Evolutionary conservation across 2,797 vertebrate species (phyloP).

Genomic region (Macropus fuliginosus): DNA sequence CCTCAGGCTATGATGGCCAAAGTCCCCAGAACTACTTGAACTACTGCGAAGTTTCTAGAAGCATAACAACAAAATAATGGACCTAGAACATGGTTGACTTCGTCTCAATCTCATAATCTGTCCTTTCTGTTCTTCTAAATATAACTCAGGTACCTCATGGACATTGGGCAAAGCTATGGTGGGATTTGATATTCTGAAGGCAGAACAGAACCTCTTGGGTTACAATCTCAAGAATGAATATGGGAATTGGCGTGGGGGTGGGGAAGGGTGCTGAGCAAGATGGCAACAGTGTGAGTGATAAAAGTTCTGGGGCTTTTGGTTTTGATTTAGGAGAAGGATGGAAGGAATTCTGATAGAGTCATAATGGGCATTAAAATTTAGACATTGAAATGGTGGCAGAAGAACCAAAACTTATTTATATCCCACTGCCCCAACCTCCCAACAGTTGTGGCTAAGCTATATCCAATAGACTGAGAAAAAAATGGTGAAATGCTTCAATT

Average conservation of each 20-base stretch:
- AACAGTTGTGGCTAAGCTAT: background rate
- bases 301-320: background rate
- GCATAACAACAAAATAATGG: background rate
- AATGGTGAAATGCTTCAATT: background rate
- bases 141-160: background rate
- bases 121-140: background rate
- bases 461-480: background rate
- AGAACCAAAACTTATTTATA: background rate
- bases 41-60: background rate
- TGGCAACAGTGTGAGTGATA: background rate
- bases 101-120: background rate
- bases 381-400: background rate
- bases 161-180: background rate
- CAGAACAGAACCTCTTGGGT: background rate
- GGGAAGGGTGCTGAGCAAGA: background rate
- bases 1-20: background rate
- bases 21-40: background rate
- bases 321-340: background rate
- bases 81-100: background rate
- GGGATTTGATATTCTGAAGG: background rate
- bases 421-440: too few relatives aligned
- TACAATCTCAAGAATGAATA: background rate
- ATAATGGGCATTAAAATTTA: background rate
- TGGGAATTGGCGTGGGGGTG: too few relatives aligned
- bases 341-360: background rate